Conservation (phyloP, 2,797 vertebrate genomes). For the Amblyraja radiata region DNA sequence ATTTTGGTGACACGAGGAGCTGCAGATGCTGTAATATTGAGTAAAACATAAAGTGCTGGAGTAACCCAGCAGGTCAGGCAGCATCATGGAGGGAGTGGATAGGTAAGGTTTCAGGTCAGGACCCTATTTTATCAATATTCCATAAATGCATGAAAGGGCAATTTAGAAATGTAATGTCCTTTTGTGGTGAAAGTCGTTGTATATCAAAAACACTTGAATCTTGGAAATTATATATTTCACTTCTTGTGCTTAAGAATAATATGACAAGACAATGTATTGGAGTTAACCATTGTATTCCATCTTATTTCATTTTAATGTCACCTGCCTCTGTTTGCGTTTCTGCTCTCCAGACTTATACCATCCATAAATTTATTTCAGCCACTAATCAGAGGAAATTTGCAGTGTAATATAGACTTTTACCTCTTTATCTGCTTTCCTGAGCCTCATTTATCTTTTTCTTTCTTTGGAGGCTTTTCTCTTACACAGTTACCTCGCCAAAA, state of each 20-base stretch:
- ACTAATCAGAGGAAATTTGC: not conserved
- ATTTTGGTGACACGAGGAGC: too few relatives aligned
- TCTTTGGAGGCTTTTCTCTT: not conserved
- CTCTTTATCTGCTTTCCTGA: too few relatives aligned
- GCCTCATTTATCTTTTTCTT: not conserved
- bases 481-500: not conserved
- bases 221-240: not conserved
- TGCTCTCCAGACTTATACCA: not conserved
- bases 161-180: too few relatives aligned
- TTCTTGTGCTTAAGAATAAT: not conserved
- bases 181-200: not conserved
- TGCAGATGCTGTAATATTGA: too few relatives aligned
- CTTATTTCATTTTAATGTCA: not conserved
- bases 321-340: not conserved
- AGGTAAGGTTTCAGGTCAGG: too few relatives aligned
- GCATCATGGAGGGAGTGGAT: too few relatives aligned
- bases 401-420: conserved; percentile 3
- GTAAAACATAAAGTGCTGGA: too few relatives aligned
- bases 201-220: not conserved
- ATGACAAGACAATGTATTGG: not conserved
- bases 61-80: too few relatives aligned
- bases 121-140: too few relatives aligned
- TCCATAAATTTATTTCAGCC: not conserved
- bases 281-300: not conserved
- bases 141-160: too few relatives aligned